Evolutionary conservation across 2,888 invertebrate species (phyloP).

Genomic region (Drosophila mimetica): DNA sequence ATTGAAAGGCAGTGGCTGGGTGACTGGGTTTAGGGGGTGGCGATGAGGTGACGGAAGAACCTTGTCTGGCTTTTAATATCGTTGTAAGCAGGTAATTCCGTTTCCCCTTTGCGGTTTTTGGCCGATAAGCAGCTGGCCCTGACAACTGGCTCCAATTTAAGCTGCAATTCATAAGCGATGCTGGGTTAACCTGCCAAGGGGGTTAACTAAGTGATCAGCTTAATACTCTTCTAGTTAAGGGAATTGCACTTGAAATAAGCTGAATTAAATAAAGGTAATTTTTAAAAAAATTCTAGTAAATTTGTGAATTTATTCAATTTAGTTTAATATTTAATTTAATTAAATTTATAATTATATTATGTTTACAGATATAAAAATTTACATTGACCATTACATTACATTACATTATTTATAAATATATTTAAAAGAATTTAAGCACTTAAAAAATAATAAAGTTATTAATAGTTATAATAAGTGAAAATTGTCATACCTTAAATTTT

Average conservation of each 20-base stretch:
- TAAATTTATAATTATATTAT: too few relatives aligned
- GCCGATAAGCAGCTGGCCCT: slow-evolving; percentile 55
- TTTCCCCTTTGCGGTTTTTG: slow-evolving; percentile 30
- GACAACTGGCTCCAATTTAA: slow-evolving; percentile 23
- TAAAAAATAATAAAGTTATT: too few relatives aligned
- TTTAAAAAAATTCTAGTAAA: too few relatives aligned
- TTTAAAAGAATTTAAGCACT: too few relatives aligned
- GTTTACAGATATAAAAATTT: too few relatives aligned
- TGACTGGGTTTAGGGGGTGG: not conserved
- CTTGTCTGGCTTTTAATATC: slow-evolving; percentile 56
- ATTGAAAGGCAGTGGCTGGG: slow-evolving; percentile 24
- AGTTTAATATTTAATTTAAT: too few relatives aligned
- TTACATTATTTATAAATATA: too few relatives aligned
- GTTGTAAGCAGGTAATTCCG: slow-evolving; percentile 78
- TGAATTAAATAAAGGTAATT: too few relatives aligned
- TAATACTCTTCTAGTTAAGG: not conserved
- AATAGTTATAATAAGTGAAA: too few relatives aligned
- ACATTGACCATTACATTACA: too few relatives aligned
- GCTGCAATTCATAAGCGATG: slow-evolving; percentile 26
- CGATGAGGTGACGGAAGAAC: slow-evolving; percentile 13
- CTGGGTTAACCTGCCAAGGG: not conserved
- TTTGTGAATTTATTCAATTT: too few relatives aligned
- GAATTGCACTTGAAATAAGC: too few relatives aligned
- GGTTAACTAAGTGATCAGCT: not conserved
- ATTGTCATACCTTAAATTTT: not conserved